Percentiles rank a stretch among this genome's conserved stretches.
These are phyloP conservation scores for Thymallus thymallus DNA, from an alignment of 2,113 vertebrate species.

Conservation along the genomic window DNA sequence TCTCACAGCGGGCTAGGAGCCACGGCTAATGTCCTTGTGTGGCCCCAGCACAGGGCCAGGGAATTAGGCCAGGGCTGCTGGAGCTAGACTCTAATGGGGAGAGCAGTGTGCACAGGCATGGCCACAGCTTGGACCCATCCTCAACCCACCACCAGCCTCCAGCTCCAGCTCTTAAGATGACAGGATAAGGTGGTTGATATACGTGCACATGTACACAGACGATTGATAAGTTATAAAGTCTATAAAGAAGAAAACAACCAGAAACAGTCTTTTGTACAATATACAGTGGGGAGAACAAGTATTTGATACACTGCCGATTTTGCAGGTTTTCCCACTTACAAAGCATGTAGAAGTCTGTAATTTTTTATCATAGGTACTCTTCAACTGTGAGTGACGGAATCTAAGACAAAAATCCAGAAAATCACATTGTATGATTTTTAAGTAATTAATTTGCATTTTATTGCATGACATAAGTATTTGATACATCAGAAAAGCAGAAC, in stretches of 20 bases:
- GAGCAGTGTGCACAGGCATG: constrained; percentile 52
- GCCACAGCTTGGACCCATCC: not conserved
- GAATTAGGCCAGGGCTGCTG: constrained; percentile 38
- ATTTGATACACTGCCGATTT: too few species aligned
- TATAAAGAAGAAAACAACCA: constrained; percentile 35
- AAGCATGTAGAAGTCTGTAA: too few species aligned
- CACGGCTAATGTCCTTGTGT: constrained; percentile 6
- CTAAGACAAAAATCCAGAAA: too few species aligned
- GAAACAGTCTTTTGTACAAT: constrained; percentile 19
- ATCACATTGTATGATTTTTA: too few species aligned
- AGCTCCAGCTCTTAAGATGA: constrained; percentile 23
- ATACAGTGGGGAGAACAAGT: too few species aligned
- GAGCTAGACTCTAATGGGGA: constrained; percentile 52
- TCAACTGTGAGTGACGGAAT: too few species aligned
- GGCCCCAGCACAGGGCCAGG: constrained; percentile 23
- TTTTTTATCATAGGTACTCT: too few species aligned
- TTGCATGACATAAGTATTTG: too few species aligned
- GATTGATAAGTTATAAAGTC: constrained; percentile 20
- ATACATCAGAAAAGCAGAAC: too few species aligned
- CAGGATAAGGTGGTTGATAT: not conserved
- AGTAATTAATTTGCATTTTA: too few species aligned
- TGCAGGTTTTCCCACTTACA: too few species aligned
- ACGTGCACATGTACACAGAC: constrained; percentile 7
- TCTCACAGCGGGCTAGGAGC: constrained; percentile 9
- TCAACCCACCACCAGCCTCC: constrained; percentile 28